These are phyloP conservation scores for Orthosia cruda DNA, from an alignment of 2,888 invertebrate species.

Conservation along the genomic window DNA sequence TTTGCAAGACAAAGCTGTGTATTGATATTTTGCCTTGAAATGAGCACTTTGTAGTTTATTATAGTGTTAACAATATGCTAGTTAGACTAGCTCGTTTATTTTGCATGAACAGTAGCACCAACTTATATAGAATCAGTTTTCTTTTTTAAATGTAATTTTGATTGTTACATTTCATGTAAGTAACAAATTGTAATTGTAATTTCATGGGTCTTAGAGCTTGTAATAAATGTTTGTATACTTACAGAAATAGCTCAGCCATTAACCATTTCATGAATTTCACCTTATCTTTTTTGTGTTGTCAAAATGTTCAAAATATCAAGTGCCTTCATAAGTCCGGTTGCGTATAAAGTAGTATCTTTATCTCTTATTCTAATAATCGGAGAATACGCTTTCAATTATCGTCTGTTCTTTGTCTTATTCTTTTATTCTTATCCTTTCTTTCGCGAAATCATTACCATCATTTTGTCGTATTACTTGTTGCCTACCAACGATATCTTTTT, in stretches of 20 bases:
- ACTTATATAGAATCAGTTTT: background rate
- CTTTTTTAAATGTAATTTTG: background rate
- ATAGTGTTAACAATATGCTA: background rate
- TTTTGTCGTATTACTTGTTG: slow-evolving; percentile 38
- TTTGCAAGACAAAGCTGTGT: slow-evolving; percentile 34
- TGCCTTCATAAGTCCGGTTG: background rate
- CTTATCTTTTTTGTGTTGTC: background rate
- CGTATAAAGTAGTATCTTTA: background rate
- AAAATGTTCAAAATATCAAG: background rate
- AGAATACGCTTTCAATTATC: slow-evolving; percentile 7
- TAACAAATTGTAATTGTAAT: too few relatives aligned
- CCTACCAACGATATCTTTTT: slow-evolving; percentile 26
- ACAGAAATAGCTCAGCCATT: background rate
- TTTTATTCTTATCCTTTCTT: background rate
- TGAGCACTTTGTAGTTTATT: slow-evolving; percentile 11
- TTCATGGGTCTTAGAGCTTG: too few relatives aligned
- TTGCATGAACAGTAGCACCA: background rate
- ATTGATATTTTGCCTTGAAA: slow-evolving; percentile 36
- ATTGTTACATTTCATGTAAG: too few relatives aligned
- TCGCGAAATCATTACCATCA: slow-evolving; percentile 27
- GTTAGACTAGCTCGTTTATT: background rate
- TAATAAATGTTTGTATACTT: too few relatives aligned
- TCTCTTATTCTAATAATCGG: slow-evolving; percentile 8
- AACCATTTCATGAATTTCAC: too few relatives aligned
- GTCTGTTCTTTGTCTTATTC: background rate